Base-by-base conservation (phyloP, 1,140 invertebrate genomes). In the Wasmannia auropunctata region DNA sequence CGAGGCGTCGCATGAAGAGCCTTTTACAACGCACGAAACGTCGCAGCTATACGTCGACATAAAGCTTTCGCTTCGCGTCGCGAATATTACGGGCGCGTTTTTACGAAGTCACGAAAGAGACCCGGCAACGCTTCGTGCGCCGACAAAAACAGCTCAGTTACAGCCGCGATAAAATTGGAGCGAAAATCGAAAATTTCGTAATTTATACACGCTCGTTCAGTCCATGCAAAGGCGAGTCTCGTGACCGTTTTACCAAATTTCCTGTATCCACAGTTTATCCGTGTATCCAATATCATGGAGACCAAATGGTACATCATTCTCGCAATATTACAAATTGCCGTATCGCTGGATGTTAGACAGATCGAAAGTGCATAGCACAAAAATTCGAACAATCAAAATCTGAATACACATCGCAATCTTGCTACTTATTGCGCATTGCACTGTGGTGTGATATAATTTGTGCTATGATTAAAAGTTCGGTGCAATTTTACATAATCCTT, bases 91-190 rank as follows among this genome's bases (percentile, higher is more conserved):
- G 40, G 40, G 43, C 58, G 25, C 75, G 31, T 74, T 84, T 37
- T 77, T 85, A 89, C 37, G 69, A 88, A 70, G 67, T 85, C 85
- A 60, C 51, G 31, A 89, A 88, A 86, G 31, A 63, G 43, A n/a
- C n/a, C n/a, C n/a, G n/a, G n/a, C n/a, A n/a, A 43, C 8, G 34
- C 2, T 69, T 67, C 2, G 8, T 10, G 1, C 2, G 1, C 3
- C 5, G 28, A 34, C 16, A 34, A 77, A n/a, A 63, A 79, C 4
- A 25, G 16, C 34, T 34, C 31, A 8, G 22, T 79, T 7, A n/a
- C n/a, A 49, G 5, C 34, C 14, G 4, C 40, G 16, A 67, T 62
- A 62, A 40, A 40, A 75, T 28, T 43, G 31, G 10, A 72, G 0
- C 19, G 22, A 54, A 51, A 54, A 34, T 8, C 4, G 5, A 54